Evolutionary conservation across 2,888 invertebrate genomes (phyloP), one percentile per base, ranked within the genome.

Genomic region (Suillia variegata): DNA sequence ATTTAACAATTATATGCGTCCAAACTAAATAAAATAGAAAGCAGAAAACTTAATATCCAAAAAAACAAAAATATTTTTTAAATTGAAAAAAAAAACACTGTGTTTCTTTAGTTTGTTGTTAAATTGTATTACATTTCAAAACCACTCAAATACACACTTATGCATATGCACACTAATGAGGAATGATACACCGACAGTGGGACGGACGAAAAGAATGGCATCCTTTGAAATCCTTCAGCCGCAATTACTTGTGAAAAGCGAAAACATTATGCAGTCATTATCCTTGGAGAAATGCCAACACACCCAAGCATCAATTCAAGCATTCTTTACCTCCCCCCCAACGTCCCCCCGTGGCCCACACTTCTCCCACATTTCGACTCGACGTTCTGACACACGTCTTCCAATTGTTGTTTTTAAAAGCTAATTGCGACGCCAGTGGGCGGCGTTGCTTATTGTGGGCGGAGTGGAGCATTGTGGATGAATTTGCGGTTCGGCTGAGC

Each of bases 221-320:
- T 33, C 47, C 42, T 54, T 55, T 18, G 53, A 33, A 45, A 48
- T 55, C 48, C 38, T 56, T 50, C 55, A 33, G 31, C 47, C 54
- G 52, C 62, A 59, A 62, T 62, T 59, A 62, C 53, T 56, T 62
- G 56, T 56, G 54, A 62, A 58, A 62, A 53, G 54, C 45, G 56
- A 54, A 56, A 49, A 31, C 59, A 56, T 59, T 54, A 58, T 56
- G 56, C 48, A 53, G 59, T 54, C 59, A 59, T 62, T 62, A 62
- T 62, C 56, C 59, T 56, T 56, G 56, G 58, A 57, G 56, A 55
- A 51, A 53, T 59, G 56, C 56, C 58, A 62, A 38, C 18, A 54
- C 53, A 58, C 24, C 18, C 34, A 38, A 5, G 10, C 54, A 54
- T 15, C 31, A 47, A 50, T 3, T 10, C n/a, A 45, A 38, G 20